phyloP scores from a whole-genome alignment of 2,888 invertebrate genomes.

The Phymatocera aterrima region DNA sequence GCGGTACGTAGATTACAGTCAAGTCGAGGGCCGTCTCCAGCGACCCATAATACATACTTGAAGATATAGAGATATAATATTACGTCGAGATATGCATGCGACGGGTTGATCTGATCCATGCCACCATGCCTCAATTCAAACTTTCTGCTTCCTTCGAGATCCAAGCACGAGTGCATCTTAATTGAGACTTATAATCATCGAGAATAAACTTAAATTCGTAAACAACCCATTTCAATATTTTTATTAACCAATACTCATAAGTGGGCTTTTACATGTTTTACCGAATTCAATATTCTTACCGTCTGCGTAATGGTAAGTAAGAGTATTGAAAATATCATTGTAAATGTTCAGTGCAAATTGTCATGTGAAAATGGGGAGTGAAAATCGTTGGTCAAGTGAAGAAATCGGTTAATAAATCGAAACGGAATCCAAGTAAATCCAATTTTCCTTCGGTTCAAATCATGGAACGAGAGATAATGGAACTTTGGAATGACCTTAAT shows the following conservation, averaged over 20 bases:
- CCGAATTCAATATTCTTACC: too few species aligned
- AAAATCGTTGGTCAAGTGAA: neutral
- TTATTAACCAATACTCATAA: neutral
- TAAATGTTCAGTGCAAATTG: too few species aligned
- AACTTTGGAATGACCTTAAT: neutral
- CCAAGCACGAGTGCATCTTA: slow-evolving; percentile 14
- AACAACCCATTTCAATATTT: neutral
- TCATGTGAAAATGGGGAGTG: too few species aligned
- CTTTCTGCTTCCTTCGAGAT: neutral
- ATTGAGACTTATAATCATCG: neutral
- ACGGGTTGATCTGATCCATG: slow-evolving; percentile 22
- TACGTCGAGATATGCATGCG: slow-evolving; percentile 18
- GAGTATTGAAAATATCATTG: too few species aligned
- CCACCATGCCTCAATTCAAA: slow-evolving; percentile 1
- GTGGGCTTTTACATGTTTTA: neutral
- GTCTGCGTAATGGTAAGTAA: too few species aligned
- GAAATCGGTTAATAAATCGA: neutral
- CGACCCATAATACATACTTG: slow-evolving; percentile 36
- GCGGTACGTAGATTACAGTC: slow-evolving; percentile 36
- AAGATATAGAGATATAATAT: slow-evolving; percentile 39
- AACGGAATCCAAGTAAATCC: neutral
- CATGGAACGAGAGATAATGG: neutral
- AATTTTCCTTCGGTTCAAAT: neutral
- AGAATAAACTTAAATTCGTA: neutral
- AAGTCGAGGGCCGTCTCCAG: neutral